Evolutionary conservation across 2,888 invertebrate genomes (phyloP).

Genomic region (Epinotia demarniana): DNA sequence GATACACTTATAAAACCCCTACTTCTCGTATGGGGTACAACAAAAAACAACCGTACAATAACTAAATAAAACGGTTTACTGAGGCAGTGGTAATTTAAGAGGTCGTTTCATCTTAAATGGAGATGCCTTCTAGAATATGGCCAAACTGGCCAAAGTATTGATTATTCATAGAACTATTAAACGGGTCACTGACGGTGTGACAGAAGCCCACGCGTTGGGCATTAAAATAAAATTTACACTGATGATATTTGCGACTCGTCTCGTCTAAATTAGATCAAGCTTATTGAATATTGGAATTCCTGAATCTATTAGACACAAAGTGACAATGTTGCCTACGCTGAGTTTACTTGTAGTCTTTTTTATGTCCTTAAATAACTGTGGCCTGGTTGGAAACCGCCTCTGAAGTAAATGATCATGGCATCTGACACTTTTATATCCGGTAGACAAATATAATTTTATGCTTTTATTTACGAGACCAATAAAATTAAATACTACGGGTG

Average conservation of each 20-base stretch:
- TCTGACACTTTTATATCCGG: slow-evolving; percentile 46
- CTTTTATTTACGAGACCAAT: slow-evolving; percentile 45
- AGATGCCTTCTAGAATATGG: slow-evolving; percentile 20
- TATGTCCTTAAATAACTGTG: background rate
- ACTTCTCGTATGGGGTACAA: no score
- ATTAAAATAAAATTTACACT: slow-evolving; percentile 55
- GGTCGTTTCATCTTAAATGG: slow-evolving; percentile 24
- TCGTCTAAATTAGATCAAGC: slow-evolving; percentile 55
- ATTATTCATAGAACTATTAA: slow-evolving; percentile 37
- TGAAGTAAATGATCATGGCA: background rate
- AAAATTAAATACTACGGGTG: slow-evolving; percentile 54
- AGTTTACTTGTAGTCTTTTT: background rate
- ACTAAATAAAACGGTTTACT: background rate
- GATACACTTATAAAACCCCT: no score
- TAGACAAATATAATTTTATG: slow-evolving; percentile 50
- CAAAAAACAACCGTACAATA: background rate
- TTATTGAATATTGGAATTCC: slow-evolving; percentile 12
- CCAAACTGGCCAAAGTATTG: slow-evolving; percentile 35
- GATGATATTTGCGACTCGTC: slow-evolving; percentile 50
- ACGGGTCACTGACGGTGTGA: slow-evolving; percentile 50
- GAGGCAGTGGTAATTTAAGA: slow-evolving; percentile 22
- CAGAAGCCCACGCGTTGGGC: slow-evolving; percentile 46
- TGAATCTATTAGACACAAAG: background rate
- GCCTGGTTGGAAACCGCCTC: background rate
- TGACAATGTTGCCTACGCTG: background rate